Base-by-base conservation (phyloP, 2,888 invertebrate genomes). In the Ephialtes manifestator region DNA sequence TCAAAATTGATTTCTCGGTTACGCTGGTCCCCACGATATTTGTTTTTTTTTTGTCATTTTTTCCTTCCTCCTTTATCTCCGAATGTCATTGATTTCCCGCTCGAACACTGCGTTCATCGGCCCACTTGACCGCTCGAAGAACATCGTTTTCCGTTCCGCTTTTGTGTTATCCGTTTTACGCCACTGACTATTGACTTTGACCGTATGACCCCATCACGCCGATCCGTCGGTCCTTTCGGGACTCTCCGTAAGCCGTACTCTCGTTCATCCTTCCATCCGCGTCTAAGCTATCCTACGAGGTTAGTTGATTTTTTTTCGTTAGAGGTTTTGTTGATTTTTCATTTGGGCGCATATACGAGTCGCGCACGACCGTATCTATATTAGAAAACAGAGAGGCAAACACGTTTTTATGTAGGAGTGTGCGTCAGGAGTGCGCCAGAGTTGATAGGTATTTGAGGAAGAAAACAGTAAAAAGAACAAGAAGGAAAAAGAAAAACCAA, bases 251-350 rank as follows among this genome's bases (percentile, higher is more conserved):
- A 67, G 53, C 53, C 24, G 5, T 70, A 39, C 43, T 71, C 77
- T 46, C 88, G 90, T 86, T 90, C 90, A 86, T 90, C 88, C 89
- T 88, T 90, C 91, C 90, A 86, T 92, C 91, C 75, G 83, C 87
- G 89, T 91, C 90, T 93, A 93, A 93, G 93, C 93, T 92, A 93
- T 90, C 93, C 93, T 93, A 92, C 92, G 91, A 91, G 91, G 89
- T 90, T 87, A 90, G 90, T 89, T 87, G 89, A 87, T 89, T 89
- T 87, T 88, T 86, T 82, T 82, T 86, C 89, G 90, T 91, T 91
- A 92, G 89, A 86, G 86, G 71, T 72, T 81, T 80, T 58, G 39
- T 43, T 60, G 68, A 60, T 48, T 55, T 60, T 78, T 85, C 81
- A 85, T 82, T 85, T 82, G 31, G 82, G 82, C 82, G 82, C 79